Conservation (phyloP, 2,797 vertebrate genomes). For the Eospalax fontanierii region DNA sequence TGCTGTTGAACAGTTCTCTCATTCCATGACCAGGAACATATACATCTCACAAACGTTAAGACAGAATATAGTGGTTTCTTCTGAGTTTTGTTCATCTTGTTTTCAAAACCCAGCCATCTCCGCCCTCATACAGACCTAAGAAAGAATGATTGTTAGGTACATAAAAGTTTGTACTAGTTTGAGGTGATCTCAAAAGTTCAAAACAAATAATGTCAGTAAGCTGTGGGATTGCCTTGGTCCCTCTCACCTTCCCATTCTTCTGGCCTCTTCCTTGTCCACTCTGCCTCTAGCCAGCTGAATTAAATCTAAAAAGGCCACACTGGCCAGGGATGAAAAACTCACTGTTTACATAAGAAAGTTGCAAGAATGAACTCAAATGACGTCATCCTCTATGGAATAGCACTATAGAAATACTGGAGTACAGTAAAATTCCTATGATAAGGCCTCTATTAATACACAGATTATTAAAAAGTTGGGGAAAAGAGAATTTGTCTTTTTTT, state of each 20-base stretch:
- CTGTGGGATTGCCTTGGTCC: neutral
- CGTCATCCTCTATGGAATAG: neutral
- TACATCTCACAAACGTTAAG: neutral
- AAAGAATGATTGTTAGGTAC: neutral
- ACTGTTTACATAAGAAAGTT: conserved; percentile 66
- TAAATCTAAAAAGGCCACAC: conserved; percentile 69
- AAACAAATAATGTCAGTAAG: neutral
- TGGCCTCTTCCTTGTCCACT: neutral
- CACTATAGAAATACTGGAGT: neutral
- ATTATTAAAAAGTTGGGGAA: neutral
- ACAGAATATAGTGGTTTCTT: neutral
- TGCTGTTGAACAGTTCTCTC: neutral
- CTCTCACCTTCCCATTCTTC: neutral
- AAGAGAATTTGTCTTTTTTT: neutral
- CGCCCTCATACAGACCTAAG: neutral
- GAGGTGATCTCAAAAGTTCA: neutral
- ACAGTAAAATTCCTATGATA: neutral
- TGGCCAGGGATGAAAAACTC: conserved; percentile 45
- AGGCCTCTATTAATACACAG: neutral
- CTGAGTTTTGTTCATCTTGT: neutral
- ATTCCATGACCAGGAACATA: neutral
- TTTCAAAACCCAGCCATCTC: conserved; percentile 3
- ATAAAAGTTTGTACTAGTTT: neutral
- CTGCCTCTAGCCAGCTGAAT: conserved; percentile 32
- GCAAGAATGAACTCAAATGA: neutral